A percentile compares a stretch with the other conserved stretches of the same genome.
These are phyloP conservation scores for Argynnis bischoffii DNA, from an alignment of 2,888 invertebrate genomes.

Conservation along the genomic window DNA sequence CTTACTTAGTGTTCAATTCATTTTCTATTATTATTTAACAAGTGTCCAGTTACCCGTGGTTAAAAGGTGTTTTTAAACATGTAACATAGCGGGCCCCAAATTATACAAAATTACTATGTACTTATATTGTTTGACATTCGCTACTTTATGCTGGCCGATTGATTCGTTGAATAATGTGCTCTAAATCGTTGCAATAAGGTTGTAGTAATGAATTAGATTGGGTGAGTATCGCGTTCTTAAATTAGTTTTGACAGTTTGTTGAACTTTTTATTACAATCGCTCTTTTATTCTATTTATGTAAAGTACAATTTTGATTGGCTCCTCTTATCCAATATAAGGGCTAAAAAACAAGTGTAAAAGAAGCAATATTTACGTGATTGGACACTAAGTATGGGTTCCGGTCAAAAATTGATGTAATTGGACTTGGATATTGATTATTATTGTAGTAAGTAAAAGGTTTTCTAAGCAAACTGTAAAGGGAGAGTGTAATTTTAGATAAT, in stretches of 20 bases:
- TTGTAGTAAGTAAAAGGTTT: background rate
- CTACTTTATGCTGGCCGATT: background rate
- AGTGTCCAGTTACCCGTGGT: constrained; percentile 54
- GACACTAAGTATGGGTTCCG: constrained; percentile 35
- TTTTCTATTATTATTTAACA: constrained; percentile 15
- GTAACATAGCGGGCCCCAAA: constrained; percentile 57
- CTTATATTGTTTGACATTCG: constrained; percentile 48
- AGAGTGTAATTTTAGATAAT: no score
- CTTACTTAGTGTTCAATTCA: background rate
- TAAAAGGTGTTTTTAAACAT: constrained; percentile 57
- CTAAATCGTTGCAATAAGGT: constrained; percentile 15
- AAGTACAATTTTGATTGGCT: constrained; percentile 17
- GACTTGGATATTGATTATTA: constrained; percentile 48
- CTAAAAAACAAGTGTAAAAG: constrained; percentile 34
- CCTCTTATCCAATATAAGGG: constrained; percentile 26
- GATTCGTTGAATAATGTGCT: constrained; percentile 21
- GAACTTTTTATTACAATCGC: constrained; percentile 17
- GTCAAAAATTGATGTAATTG: constrained; percentile 40
- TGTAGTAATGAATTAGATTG: background rate
- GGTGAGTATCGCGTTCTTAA: constrained; percentile 13
- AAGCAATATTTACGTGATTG: constrained; percentile 35
- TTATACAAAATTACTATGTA: constrained; percentile 62
- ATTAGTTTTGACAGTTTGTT: constrained; percentile 25
- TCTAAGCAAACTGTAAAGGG: background rate
- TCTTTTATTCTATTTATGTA: constrained; percentile 15